Conservation (phyloP, 2,113 vertebrate species). For the Trochalopteron elliotii region DNA sequence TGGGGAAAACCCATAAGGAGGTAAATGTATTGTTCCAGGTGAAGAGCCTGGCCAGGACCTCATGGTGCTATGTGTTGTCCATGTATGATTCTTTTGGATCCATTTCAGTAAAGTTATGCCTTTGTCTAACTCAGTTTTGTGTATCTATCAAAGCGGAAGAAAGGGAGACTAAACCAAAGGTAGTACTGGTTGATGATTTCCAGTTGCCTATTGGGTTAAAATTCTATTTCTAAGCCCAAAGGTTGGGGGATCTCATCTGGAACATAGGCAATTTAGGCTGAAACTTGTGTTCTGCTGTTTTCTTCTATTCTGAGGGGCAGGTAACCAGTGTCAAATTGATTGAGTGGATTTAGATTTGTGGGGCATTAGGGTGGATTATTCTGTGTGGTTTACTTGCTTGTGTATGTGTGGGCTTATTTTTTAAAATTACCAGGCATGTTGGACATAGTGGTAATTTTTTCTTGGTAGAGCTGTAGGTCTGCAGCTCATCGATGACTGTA, state of each 20-base stretch:
- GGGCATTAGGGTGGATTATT: background rate
- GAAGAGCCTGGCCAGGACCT: background rate
- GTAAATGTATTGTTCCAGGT: background rate
- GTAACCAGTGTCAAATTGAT: background rate
- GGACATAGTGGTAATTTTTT: background rate
- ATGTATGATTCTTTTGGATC: background rate
- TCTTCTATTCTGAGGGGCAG: background rate
- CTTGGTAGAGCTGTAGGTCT: background rate
- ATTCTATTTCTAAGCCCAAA: background rate
- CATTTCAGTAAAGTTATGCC: background rate
- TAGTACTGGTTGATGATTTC: background rate
- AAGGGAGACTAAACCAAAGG: background rate
- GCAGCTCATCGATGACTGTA: background rate
- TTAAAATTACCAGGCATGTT: background rate
- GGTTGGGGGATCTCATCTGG: background rate
- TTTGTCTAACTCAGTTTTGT: background rate
- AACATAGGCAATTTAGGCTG: background rate
- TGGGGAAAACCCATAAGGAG: background rate
- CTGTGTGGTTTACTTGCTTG: background rate
- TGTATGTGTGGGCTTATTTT: background rate
- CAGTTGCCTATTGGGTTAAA: background rate
- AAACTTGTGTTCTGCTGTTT: background rate
- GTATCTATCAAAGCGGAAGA: background rate
- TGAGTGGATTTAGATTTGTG: background rate
- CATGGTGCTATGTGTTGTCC: accelerated